Conservation (phyloP, 2,888 invertebrate species). For the Sinotaia quadrata region DNA sequence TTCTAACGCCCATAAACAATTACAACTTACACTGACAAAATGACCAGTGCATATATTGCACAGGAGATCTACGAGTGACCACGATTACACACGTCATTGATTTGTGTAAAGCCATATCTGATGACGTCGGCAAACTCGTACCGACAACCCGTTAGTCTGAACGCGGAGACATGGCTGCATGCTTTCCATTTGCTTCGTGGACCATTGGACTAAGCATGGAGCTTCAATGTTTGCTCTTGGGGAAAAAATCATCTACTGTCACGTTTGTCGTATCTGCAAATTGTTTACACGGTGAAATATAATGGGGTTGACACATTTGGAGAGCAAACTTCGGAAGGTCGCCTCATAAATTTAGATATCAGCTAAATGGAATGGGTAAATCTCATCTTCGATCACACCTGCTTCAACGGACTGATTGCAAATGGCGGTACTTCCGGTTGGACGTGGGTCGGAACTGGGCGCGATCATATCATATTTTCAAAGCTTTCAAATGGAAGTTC, state of each 20-base stretch:
- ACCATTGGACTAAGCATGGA: too few relatives aligned
- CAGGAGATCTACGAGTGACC: too few relatives aligned
- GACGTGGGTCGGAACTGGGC: slow-evolving; percentile 22
- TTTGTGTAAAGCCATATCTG: too few relatives aligned
- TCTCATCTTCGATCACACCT: slow-evolving; percentile 22
- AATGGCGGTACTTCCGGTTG: slow-evolving; percentile 32
- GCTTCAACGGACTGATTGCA: slow-evolving; percentile 25
- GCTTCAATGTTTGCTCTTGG: too few relatives aligned
- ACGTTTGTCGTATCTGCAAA: slow-evolving; percentile 18
- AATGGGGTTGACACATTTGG: slow-evolving; percentile 27
- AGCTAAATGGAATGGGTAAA: slow-evolving; percentile 34
- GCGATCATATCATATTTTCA: slow-evolving; percentile 35
- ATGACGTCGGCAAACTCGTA: too few relatives aligned
- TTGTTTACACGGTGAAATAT: slow-evolving; percentile 27
- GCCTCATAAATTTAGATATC: slow-evolving; percentile 31
- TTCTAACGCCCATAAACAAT: too few relatives aligned
- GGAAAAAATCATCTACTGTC: slow-evolving; percentile 8
- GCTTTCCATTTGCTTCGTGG: too few relatives aligned
- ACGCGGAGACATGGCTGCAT: too few relatives aligned
- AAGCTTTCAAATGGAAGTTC: slow-evolving; percentile 29
- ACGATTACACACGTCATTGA: too few relatives aligned
- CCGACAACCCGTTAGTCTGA: too few relatives aligned
- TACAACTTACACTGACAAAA: too few relatives aligned
- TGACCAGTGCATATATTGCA: too few relatives aligned
- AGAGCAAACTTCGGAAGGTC: slow-evolving; percentile 29